A percentile compares a stretch with the other conserved stretches of the same genome.
Conservation (phyloP, 2,113 vertebrate species). For the Nerophis ophidion region DNA sequence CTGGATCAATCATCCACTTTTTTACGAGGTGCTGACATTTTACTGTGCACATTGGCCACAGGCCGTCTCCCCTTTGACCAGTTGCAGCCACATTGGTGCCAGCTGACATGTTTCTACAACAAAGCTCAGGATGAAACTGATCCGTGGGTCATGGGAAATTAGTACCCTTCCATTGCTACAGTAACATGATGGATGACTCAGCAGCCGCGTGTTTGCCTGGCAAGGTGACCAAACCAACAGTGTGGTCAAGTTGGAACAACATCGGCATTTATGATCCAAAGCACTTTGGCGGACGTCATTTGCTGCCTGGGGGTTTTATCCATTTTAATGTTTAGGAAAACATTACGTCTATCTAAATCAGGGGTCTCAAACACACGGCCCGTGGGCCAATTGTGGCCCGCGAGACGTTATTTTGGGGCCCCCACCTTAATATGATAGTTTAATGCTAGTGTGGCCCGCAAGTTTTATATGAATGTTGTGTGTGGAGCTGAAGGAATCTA, state of each 20-base stretch:
- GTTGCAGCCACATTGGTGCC: constrained; percentile 23
- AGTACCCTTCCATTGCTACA: constrained; percentile 11
- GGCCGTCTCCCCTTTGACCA: constrained; percentile 29
- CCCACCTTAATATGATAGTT: too few relatives aligned
- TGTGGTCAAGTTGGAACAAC: constrained; percentile 7
- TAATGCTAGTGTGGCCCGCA: too few relatives aligned
- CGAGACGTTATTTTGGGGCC: too few relatives aligned
- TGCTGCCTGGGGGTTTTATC: not conserved
- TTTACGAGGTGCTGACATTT: constrained; percentile 37
- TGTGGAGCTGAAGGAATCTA: too few relatives aligned
- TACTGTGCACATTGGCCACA: constrained; percentile 25
- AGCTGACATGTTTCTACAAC: constrained; percentile 23
- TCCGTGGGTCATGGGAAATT: constrained; percentile 34
- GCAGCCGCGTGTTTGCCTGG: constrained; percentile 11
- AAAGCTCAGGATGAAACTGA: constrained; percentile 22
- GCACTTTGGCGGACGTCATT: not conserved
- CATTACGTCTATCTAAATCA: not conserved
- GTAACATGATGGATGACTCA: constrained; percentile 21
- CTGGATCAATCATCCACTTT: constrained; percentile 27
- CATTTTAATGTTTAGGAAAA: not conserved
- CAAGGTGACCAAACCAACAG: constrained; percentile 8
- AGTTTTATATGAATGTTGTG: too few relatives aligned
- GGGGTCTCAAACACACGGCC: too few relatives aligned
- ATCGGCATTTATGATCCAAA: not conserved
- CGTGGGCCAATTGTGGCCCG: too few relatives aligned